Evolutionary conservation across 2,113 vertebrate genomes (phyloP), one percentile per base, ranked within the genome.

Genomic region (Seriola rivoliana): DNA sequence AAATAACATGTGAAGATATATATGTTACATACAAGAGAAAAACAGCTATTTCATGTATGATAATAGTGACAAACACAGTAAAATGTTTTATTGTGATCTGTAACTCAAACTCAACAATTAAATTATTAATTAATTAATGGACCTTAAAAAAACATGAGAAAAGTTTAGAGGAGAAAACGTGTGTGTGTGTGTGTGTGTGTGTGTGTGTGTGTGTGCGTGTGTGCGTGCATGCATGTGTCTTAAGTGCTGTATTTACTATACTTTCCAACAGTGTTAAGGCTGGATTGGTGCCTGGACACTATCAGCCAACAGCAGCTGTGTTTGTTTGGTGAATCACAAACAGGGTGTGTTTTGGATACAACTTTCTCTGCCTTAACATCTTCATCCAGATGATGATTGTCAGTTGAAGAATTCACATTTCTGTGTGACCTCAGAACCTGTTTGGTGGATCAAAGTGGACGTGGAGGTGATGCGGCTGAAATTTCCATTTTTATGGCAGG

Each of bases 251-350:
- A 58, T 40, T 52, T 73, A 72, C 36, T 76, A 57, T 66, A 78
- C 80, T 78, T 21, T 32, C 3, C 10, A 48, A 9, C 44, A 85
- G 65, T 75, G 48, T 71, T 36, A 64, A 65, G 34, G 32, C 71
- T 84, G 81, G 81, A 85, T 50, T 0, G 23, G 29, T 74, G 80
- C 74, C 80, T 63, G 69, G 44, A 75, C 3, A n/a, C 19, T 52
- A 67, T 80, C 50, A 0, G 38, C 82, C 82, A 75, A 71, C 86
- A 84, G 83, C 91, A 93, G 91, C 87, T 91, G 90, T 82, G 78
- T 79, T 86, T 72, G 57, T 86, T 83, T 86, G 87, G 65, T 68
- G 89, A 82, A 90, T 91, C 87, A 91, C 83, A 88, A 89, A 90
- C 76, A 75, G 88, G 85, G 89, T 58, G 89, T 89, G 89, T 79